These are phyloP conservation scores for Castor canadensis DNA, from an alignment of 2,113 vertebrate genomes.

Conservation along the genomic window DNA sequence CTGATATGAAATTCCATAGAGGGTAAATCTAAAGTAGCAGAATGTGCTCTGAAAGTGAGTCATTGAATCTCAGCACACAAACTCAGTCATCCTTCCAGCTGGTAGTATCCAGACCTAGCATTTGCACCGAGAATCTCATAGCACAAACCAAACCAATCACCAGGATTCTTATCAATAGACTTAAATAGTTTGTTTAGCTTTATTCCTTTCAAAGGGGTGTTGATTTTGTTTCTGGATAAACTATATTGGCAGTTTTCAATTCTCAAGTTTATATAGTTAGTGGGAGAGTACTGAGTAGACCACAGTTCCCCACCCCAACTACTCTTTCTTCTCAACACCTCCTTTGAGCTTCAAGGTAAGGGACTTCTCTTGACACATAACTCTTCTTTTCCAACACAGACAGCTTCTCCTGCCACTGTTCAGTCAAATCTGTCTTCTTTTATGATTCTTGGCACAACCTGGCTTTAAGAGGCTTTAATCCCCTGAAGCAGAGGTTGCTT, in stretches of 20 bases:
- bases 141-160: neutral
- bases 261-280: neutral
- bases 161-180: neutral
- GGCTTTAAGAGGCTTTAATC: neutral
- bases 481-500: neutral
- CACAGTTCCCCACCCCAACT: accelerated
- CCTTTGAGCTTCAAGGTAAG: neutral
- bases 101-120: neutral
- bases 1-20: neutral
- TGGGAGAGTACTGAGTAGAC: neutral
- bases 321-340: neutral
- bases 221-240: neutral
- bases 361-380: neutral
- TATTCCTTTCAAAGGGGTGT: neutral
- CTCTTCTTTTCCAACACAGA: neutral
- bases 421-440: neutral
- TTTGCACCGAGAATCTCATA: neutral
- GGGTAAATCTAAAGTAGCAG: neutral
- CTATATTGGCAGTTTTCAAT: neutral
- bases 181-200: neutral
- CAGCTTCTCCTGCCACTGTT: accelerated
- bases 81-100: neutral
- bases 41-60: neutral
- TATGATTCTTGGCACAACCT: neutral
- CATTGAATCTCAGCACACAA: neutral